Base-by-base conservation (phyloP, 2,888 invertebrate genomes). In the Lepidonotus clava region DNA sequence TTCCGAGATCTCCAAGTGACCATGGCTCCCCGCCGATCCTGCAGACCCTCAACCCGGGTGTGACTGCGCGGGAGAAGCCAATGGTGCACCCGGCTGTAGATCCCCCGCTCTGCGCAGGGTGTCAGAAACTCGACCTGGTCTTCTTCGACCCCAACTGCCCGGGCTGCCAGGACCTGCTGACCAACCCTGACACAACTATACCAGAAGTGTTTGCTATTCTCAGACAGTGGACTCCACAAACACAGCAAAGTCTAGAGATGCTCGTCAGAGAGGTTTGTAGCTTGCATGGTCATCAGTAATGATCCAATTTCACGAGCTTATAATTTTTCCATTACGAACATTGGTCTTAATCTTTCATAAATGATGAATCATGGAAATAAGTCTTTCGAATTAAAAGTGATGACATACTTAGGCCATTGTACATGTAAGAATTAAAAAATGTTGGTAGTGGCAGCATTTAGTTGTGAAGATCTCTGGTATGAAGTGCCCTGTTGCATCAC, bases 201-300 rank as follows among this genome's bases (percentile, higher is more conserved):
- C 92, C 94, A 80, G 94, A 95, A 86, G 93, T 95, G 51, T 95
- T 95, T 89, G 95, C 95, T 84, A 93, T 95, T 53, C 90, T 95
- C 87, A 90, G 95, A 53, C 95, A 95, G 90, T 95, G 95, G 95
- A 94, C 94, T 40, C 95, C 95, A n/a, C 94, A 94, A 88, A 95
- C 94, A 51, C 95, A 95, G 24, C 91, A 95, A 94, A 93, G 94
- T 80, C 90, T 95, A 56, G 93, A 94, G 86, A 88, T 94, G 21
- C 89, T 95, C 40, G 92, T 95, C 1, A 90, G 93, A 86, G 94
- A 95, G 93, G 95, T 94, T 51, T 51, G 21, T 21, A 66, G 67
- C 18, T 34, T 18, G 21, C 14, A 51, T 21, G 21, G 14, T 51
- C 14, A 51, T 51, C 53, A 51, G 14, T 21, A 46, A 80, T 6